Base-by-base conservation (phyloP, 1,140 invertebrate genomes). In the Ericerus pela region DNA sequence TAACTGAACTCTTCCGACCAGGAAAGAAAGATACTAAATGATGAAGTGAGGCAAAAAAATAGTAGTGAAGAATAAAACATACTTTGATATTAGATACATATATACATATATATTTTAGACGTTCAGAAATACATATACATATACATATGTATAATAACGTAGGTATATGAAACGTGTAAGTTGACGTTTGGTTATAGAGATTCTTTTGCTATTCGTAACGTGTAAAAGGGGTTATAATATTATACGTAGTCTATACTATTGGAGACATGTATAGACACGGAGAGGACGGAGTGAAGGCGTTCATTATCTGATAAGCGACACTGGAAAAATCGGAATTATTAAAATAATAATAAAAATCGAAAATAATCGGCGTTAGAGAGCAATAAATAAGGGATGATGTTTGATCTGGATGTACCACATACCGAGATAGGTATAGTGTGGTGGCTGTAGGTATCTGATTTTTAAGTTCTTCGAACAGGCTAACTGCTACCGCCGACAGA, bases 331-430 rank as follows among this genome's bases (percentile, higher is more conserved):
- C 36, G 36, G 36, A 18, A 16, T 38, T 38, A 38, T 38, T 38
- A 38, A 38, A 38, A 38, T 38, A 38, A n/a, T n/a, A n/a, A 38
- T 38, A 38, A 38, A 38, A 38, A 38, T 38, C 36, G 36, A 38
- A 38, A 38, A 38, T 38, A 38, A 38, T 38, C 36, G 36, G 36
- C 36, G 36, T 38, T 38, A 38, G 36, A 38, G 36, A 38, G 36
- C 36, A 38, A 38, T 38, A 38, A 38, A 38, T 38, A 38, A 38
- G 36, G 36, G 36, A 38, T 38, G 36, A n/a, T n/a, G n/a, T 38
- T 38, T 38, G 36, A 38, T 38, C 4, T 38, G 36, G 36, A 38
- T 38, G 36, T 38, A 38, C 36, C 36, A 38, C 36, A 38, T 38
- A 18, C 36, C 4, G 36, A 38, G 36, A n/a, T n/a, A n/a, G n/a